A percentile compares a stretch with the other conserved stretches of the same genome.
Conservation (phyloP, 23 tunicate species). For the Styela plicata region DNA sequence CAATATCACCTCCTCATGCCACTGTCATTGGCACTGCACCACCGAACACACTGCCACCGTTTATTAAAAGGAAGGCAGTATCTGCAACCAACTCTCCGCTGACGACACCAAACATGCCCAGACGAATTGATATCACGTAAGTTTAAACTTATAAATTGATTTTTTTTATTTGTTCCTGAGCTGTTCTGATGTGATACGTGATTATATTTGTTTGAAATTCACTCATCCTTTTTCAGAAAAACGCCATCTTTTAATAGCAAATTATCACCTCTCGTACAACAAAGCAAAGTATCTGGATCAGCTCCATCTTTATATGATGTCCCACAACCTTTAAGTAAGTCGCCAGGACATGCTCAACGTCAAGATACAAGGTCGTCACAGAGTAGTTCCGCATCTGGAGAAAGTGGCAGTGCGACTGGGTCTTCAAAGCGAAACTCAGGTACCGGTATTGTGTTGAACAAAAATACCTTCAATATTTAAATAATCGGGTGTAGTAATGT, state of each 20-base stretch:
- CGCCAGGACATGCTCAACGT: not conserved
- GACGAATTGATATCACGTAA: not conserved
- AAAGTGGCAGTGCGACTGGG: not conserved
- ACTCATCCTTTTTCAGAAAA: not conserved
- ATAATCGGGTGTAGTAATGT: not conserved
- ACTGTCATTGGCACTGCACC: not conserved
- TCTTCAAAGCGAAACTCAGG: not conserved
- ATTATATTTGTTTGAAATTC: not conserved
- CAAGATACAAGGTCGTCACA: not conserved
- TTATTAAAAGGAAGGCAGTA: not conserved
- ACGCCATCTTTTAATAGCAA: not conserved
- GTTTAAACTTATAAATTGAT: too few relatives aligned
- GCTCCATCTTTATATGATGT: constrained; percentile 8
- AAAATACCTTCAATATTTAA: not conserved
- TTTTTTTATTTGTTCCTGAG: not conserved
- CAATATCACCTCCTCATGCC: constrained; percentile 1
- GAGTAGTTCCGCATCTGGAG: constrained; percentile 4
- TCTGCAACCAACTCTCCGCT: constrained; percentile 3
- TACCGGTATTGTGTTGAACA: too few relatives aligned
- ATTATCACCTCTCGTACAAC: not conserved
- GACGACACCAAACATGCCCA: not conserved
- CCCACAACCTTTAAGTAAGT: not conserved
- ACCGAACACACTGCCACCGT: not conserved
- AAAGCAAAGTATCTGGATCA: constrained; percentile 4
- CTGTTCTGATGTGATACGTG: not conserved